Base-by-base conservation (phyloP, 2,888 invertebrate genomes). In the Tipula lateralis region DNA sequence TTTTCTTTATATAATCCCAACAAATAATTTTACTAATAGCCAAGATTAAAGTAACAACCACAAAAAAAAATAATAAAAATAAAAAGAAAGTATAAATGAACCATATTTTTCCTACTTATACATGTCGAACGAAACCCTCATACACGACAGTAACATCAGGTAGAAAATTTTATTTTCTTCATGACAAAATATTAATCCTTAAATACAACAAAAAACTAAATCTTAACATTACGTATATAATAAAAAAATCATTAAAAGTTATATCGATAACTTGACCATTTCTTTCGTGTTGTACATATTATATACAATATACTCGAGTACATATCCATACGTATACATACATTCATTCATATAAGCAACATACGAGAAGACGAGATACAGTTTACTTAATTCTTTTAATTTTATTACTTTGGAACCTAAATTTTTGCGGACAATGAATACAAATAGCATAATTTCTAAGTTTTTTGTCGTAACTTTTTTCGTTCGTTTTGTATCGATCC, bases 1-100 rank as follows among this genome's bases (percentile, higher is more conserved):
- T 66, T 19, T 66, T 66, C 66, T 66, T 24, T 24, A 2, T 66
- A 66, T 66, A 66, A 66, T 66, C 66, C 66, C 24, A 66, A 66
- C 66, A 66, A 66, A 66, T 66, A 66, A 66, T 66, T 66, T 66
- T 66, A 66, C 66, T 66, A 66, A 66, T 66, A 66, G 66, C 66
- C 66, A 66, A 66, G 66, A 66, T 66, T 66, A 66, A 66, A 66
- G 66, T 66, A 66, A 66, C 66, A 66, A 66, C 66, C 44, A 16
- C 44, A 50, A 44, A 6, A 50, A 16, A n/a, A 50, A 50, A 50
- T n/a, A n/a, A n/a, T n/a, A n/a, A 4, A 44, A n/a, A 44, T 19
- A 39, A 39, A 39, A 39, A 39, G 9, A 19, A 66, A n/a, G 44
- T 66, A 19, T 19, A 39, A 50, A 19, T 66, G 66, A 24, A 66